Evolutionary conservation across 2,113 vertebrate genomes (phyloP).

Genomic region (Castor canadensis): DNA sequence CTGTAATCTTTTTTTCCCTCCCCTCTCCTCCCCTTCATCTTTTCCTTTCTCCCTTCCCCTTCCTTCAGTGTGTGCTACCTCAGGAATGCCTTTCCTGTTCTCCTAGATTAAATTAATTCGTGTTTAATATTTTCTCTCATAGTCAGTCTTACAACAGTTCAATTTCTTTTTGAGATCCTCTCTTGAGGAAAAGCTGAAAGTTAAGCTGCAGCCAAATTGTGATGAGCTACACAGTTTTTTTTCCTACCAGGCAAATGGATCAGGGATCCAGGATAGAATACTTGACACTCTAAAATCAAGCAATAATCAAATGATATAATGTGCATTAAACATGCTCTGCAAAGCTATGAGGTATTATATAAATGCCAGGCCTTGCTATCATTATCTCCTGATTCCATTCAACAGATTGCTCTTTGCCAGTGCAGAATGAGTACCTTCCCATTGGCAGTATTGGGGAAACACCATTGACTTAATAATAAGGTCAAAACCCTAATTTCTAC

Average conservation of each 20-base stretch:
- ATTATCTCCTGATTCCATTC: not conserved
- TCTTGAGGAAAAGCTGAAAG: constrained; percentile 24
- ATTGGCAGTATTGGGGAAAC: not conserved
- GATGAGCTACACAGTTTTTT: not conserved
- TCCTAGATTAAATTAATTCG: constrained; percentile 3
- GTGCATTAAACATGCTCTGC: not conserved
- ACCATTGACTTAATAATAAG: constrained; percentile 18
- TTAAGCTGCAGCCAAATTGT: not conserved
- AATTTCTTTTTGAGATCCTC: constrained; percentile 16
- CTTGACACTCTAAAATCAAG: constrained; percentile 26
- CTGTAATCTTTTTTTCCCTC: not conserved
- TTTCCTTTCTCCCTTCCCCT: too few species aligned
- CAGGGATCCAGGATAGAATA: not conserved
- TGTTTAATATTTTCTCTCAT: not conserved
- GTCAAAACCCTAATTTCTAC: constrained; percentile 12
- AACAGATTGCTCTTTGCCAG: not conserved
- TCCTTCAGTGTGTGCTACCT: too few species aligned
- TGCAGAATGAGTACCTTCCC: not conserved
- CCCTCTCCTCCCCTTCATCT: not conserved
- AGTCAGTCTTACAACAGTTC: not conserved
- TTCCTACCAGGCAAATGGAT: not conserved
- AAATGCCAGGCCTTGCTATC: not conserved
- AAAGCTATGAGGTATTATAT: not conserved
- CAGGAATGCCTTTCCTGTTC: not conserved
- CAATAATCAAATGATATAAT: constrained; percentile 9